Evolutionary conservation across 1,140 invertebrate species (phyloP).

Genomic region (Aplysia californica): DNA sequence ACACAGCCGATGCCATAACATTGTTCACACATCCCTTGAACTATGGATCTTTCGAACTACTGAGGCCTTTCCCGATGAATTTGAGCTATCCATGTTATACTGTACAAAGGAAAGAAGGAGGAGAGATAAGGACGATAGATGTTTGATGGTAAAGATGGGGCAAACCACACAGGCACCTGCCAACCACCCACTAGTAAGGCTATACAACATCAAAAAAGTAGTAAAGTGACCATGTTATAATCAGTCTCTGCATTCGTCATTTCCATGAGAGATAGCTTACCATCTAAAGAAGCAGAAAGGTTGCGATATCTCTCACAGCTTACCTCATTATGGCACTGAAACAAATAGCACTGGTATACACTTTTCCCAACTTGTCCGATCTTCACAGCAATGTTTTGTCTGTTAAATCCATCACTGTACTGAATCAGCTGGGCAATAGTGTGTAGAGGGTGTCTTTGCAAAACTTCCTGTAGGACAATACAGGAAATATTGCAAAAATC

Average conservation of each 20-base stretch:
- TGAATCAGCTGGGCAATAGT: slow-evolving; percentile 59
- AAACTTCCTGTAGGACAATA: slow-evolving; percentile 46
- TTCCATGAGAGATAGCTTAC: background rate
- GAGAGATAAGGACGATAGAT: background rate
- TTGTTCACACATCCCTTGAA: too few species aligned
- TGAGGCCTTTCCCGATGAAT: too few species aligned
- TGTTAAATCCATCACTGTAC: slow-evolving; percentile 56
- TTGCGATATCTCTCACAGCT: background rate
- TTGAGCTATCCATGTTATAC: too few species aligned
- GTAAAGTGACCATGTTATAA: background rate
- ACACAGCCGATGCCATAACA: too few species aligned
- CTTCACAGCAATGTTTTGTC: slow-evolving; percentile 60
- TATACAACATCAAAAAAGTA: background rate
- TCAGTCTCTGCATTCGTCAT: too few species aligned
- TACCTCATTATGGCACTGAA: slow-evolving; percentile 60
- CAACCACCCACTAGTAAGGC: too few species aligned
- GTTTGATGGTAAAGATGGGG: background rate
- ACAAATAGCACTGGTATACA: slow-evolving; percentile 58
- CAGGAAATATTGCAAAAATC: background rate
- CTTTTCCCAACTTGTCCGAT: slow-evolving; percentile 54
- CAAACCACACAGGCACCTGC: background rate
- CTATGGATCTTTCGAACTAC: too few species aligned
- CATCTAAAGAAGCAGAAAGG: background rate
- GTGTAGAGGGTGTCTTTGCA: slow-evolving; percentile 60
- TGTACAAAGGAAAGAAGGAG: too few species aligned